Conservation (phyloP, 2,888 invertebrate genomes). For the Acrobasis consociella region DNA sequence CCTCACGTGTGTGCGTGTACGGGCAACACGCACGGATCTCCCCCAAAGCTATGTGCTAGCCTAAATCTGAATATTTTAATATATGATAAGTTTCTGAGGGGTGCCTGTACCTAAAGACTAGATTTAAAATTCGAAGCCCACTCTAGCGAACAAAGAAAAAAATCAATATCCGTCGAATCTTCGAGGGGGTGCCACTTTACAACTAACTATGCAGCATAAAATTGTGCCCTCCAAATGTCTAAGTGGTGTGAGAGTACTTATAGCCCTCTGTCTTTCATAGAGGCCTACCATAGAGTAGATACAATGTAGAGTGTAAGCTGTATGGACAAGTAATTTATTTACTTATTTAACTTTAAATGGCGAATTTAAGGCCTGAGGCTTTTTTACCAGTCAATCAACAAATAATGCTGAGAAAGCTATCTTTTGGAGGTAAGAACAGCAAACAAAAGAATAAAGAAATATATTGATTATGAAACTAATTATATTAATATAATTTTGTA, state of each 20-base stretch:
- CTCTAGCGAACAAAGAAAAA: conserved; percentile 16
- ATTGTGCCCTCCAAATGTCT: conserved; percentile 40
- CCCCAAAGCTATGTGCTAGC: no score
- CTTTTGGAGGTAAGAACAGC: no score
- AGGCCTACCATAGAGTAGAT: background rate
- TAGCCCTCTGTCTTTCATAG: background rate
- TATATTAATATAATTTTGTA: no score
- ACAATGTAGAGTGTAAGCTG: background rate
- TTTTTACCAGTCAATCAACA: no score
- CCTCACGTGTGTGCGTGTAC: no score
- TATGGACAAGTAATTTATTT: no score
- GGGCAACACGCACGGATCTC: no score
- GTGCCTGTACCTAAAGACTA: background rate
- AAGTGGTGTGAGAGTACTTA: conserved; percentile 47
- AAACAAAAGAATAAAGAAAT: no score
- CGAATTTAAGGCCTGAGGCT: no score
- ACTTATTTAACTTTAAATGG: no score
- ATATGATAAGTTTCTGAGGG: background rate
- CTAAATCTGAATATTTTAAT: background rate
- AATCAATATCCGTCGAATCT: conserved; percentile 18
- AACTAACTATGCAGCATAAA: conserved; percentile 25
- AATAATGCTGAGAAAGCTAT: no score
- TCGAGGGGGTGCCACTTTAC: conserved; percentile 12
- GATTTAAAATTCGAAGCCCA: background rate
- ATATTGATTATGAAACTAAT: no score